Base-by-base conservation (phyloP, 2,797 vertebrate genomes). In the Girardinus metallicus region DNA sequence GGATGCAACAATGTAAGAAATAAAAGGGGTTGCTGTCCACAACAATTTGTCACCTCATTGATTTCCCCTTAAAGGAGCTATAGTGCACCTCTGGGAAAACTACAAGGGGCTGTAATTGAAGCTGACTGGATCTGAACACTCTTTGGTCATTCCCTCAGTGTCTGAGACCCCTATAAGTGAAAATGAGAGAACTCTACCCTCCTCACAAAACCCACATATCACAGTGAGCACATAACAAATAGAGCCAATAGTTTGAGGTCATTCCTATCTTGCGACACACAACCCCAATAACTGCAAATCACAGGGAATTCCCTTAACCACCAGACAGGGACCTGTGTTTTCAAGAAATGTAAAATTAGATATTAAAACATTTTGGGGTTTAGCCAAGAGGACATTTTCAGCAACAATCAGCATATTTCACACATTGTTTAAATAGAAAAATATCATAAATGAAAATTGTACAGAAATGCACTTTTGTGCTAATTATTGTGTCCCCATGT, bases 11-110 rank as follows among this genome's bases (percentile, higher is more conserved):
- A 85, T 75, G 78, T 89, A 90, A 90, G 89, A 87, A 93, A 93
- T 91, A 93, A 93, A 94, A 91, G 85, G 83, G 89, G 87, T 82
- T 88, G 90, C 93, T 95, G 94, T 95, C 95, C 88, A 91, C 91
- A 92, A 91, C 90, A 91, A 94, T 95, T 93, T 95, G 94, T 95
- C 95, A 93, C 92, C 84, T 91, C 93, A 95, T 95, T 93, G 94
- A 95, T 95, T 94, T 88, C 86, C 90, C 87, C 89, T 94, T 94
- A 92, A 94, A 95, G 80, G 88, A 84, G 87, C 89, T 86, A 88
- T 89, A 94, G 89, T 78, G 84, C 84, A 89, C 91, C 93, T 91
- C 84, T 90, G 92, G 93, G 94, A 91, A 92, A 94, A 94, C 91
- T 90, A 88, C 89, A 86, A 88, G 88, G 85, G 83, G 82, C 83